phyloP scores from a whole-genome alignment of 2,888 invertebrate genomes.

The Lasioglossum villosulum region DNA sequence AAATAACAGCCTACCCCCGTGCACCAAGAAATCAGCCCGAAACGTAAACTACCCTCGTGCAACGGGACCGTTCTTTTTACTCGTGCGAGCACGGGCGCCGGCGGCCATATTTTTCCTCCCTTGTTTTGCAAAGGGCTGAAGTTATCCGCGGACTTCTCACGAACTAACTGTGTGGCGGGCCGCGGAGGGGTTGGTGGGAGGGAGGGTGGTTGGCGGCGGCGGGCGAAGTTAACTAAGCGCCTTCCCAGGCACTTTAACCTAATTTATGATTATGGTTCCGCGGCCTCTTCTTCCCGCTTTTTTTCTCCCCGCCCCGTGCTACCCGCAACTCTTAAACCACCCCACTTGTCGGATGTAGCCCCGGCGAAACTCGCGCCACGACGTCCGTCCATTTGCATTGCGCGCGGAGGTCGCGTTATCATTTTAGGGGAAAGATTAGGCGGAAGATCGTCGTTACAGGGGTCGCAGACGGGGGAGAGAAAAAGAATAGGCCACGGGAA shows the following conservation, averaged over 20 bases:
- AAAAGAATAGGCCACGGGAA: conserved; percentile 38
- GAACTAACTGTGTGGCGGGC: conserved; percentile 63
- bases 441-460: conserved; percentile 41
- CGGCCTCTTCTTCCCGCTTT: conserved; percentile 58
- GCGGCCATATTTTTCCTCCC: conserved; percentile 69
- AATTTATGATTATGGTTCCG: conserved; percentile 80
- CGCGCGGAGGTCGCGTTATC: conserved; percentile 48
- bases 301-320: neutral
- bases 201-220: conserved; percentile 11
- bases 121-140: conserved; percentile 70
- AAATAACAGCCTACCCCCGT: neutral
- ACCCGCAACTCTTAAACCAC: conserved; percentile 48
- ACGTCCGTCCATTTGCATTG: conserved; percentile 62
- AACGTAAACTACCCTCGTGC: conserved; percentile 53
- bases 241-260: conserved; percentile 78
- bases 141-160: conserved; percentile 60
- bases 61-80: conserved; percentile 50
- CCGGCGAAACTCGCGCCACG: conserved; percentile 35
- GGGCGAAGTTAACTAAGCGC: conserved; percentile 75
- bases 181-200: neutral
- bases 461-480: neutral
- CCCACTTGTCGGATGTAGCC: conserved; percentile 63
- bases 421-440: conserved; percentile 49
- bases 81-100: conserved; percentile 26
- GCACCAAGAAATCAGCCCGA: conserved; percentile 18